These are phyloP conservation scores for Caprella mutica DNA, from an alignment of 2,888 invertebrate genomes.

Conservation along the genomic window DNA sequence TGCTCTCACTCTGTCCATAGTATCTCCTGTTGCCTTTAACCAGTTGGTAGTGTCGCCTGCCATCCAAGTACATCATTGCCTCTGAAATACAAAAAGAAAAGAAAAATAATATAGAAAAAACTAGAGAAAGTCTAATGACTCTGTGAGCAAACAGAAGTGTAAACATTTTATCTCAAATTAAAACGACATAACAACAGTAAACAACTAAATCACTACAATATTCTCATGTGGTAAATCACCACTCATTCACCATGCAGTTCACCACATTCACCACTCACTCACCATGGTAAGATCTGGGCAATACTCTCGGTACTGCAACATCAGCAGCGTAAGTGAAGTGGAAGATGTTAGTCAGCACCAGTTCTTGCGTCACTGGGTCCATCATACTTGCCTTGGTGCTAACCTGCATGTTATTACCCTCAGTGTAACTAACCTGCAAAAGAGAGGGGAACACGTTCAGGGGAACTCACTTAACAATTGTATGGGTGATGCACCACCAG, in stretches of 20 bases:
- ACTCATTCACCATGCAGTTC: too few species aligned
- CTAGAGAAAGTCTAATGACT: too few species aligned
- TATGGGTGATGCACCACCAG: too few species aligned
- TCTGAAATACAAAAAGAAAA: too few species aligned
- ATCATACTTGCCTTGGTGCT: conserved; percentile 57
- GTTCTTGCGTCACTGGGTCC: conserved; percentile 48
- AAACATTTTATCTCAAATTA: too few species aligned
- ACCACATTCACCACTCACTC: conserved; percentile 19
- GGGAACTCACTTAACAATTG: too few species aligned
- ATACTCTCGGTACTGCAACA: conserved; percentile 45
- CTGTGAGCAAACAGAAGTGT: too few species aligned
- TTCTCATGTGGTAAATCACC: too few species aligned
- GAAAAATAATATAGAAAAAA: background rate
- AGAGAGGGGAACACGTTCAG: too few species aligned
- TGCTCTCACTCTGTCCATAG: conserved; percentile 30
- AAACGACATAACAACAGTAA: too few species aligned
- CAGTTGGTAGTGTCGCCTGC: conserved; percentile 47
- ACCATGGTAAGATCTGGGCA: conserved; percentile 59
- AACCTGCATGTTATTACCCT: conserved; percentile 49
- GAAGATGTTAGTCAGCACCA: conserved; percentile 59
- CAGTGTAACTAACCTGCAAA: conserved; percentile 45
- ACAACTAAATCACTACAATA: too few species aligned
- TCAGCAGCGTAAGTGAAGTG: conserved; percentile 54
- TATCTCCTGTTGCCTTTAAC: conserved; percentile 38
- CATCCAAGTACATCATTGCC: conserved; percentile 51